phyloP scores from a whole-genome alignment of 2,113 vertebrate genomes.

The Scortum barcoo region DNA sequence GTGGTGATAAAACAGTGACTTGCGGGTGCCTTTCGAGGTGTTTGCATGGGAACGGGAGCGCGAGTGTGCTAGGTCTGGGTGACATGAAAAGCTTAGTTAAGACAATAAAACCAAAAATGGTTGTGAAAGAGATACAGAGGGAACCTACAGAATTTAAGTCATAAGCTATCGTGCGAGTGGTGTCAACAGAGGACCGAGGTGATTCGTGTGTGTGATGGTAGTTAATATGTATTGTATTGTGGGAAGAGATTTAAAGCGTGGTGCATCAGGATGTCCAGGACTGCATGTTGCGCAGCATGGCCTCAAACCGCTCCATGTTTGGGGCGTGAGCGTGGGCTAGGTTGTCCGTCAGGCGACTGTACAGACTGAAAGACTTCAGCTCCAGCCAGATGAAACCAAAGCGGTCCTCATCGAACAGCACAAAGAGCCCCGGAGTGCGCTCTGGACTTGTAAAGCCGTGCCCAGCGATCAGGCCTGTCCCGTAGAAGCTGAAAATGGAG shows the following conservation, averaged over 20 bases:
- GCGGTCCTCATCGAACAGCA: constrained; percentile 94
- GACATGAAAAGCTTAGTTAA: constrained; percentile 34
- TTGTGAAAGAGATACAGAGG: constrained; percentile 28
- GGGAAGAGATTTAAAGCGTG: constrained; percentile 44
- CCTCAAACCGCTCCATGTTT: constrained; percentile 92
- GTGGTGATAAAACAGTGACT: constrained; percentile 40
- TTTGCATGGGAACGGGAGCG: constrained; percentile 5
- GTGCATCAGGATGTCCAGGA: constrained; percentile 91
- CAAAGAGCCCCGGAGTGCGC: constrained; percentile 93
- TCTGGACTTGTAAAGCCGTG: constrained; percentile 98
- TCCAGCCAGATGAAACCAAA: constrained; percentile 99
- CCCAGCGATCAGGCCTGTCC: constrained; percentile 95
- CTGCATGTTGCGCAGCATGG: constrained; percentile 97
- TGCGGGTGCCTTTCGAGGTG: constrained; percentile 27
- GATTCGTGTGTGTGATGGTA: constrained; percentile 47
- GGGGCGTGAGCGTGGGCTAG: constrained; percentile 92
- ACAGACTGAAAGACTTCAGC: constrained; percentile 97
- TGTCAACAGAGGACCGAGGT: constrained; percentile 52
- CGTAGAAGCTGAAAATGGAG: constrained; percentile 90
- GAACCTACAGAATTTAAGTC: constrained; percentile 35
- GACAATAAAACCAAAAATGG: constrained; percentile 41
- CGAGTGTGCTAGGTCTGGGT: neutral
- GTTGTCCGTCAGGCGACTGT: constrained; percentile 93
- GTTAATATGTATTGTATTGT: constrained; percentile 40
- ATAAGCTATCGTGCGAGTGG: constrained; percentile 54